Evolutionary conservation across 2,888 invertebrate genomes (phyloP).

Genomic region (Exephanes ischioxanthus): DNA sequence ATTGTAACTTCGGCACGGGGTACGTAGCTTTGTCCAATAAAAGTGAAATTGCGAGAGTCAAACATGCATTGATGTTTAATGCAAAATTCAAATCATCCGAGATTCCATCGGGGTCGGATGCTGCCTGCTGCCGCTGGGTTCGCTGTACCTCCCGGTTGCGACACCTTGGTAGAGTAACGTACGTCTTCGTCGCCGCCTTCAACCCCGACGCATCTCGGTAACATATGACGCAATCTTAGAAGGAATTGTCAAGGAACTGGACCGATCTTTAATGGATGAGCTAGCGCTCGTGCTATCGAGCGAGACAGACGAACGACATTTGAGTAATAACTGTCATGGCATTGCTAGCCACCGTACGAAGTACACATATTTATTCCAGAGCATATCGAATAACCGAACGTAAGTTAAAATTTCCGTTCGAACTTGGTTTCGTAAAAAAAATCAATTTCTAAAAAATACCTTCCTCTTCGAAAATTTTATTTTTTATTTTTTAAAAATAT

Average conservation of each 20-base stretch:
- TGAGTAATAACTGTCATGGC: constrained; percentile 48
- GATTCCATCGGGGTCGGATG: constrained; percentile 46
- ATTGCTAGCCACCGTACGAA: not conserved
- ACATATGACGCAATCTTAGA: constrained; percentile 82
- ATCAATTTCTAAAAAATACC: too few relatives aligned
- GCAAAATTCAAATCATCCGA: constrained; percentile 82
- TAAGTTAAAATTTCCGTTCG: not conserved
- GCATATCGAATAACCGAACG: not conserved
- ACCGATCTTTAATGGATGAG: constrained; percentile 66
- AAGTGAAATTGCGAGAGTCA: constrained; percentile 79
- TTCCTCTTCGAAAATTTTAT: too few relatives aligned
- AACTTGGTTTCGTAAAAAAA: not conserved
- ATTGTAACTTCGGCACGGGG: not conserved
- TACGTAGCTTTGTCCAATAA: constrained; percentile 74
- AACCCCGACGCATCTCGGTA: constrained; percentile 66
- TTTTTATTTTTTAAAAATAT: too few relatives aligned
- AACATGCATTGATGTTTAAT: constrained; percentile 82
- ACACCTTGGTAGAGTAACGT: constrained; percentile 1
- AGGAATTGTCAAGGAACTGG: constrained; percentile 78
- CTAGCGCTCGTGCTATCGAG: constrained; percentile 28
- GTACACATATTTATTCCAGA: not conserved
- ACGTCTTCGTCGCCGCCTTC: constrained; percentile 3
- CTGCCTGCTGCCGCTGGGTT: constrained; percentile 45
- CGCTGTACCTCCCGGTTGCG: not conserved
- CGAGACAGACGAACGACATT: constrained; percentile 4